Evolutionary conservation across 2,113 vertebrate genomes (phyloP), one percentile per base, ranked within the genome.

Genomic region (Stegostoma tigrinum): DNA sequence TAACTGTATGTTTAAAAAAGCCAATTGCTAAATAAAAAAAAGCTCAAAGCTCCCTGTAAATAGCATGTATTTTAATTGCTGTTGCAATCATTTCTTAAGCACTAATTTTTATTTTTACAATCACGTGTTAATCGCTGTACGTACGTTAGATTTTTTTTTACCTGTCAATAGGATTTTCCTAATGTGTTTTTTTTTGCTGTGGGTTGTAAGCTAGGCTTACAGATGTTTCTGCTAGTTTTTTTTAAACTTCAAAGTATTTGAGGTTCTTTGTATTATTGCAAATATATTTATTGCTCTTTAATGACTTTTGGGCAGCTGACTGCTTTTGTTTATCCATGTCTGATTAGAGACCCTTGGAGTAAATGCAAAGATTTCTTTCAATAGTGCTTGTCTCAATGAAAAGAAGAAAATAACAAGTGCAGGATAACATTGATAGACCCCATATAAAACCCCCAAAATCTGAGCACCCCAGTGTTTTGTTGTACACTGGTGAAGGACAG

Each of bases 11-110:
- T 95, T 95, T 66, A n/a, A 75, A 66, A 80, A 66, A 85, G 68
- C 48, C 70, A 68, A 89, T 87, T 89, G 80, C 95, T 86, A 95
- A 85, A 86, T 66, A 83, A 66, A 89, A 75, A 89, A 66, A 90
- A 96, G 95, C 95, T 96, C 85, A 87, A 96, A 96, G 95, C 95
- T 96, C 66, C 93, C 45, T 96, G 95, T 96, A 90, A 96, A 96
- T 96, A 96, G 72, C 27, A 48, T 72, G 83, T 96, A 87, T 96
- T 96, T 64, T 96, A 87, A 66, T 87, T 89, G 95, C 95, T 90
- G 85, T 96, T 96, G 95, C 95, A 96, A 96, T 96, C 95, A 87
- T 96, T 72, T 96, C 66, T 90, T 68, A 87, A 96, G 95, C 95
- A 87, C 83, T 89, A 89, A 96, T 87, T 96, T 90, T 96, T 67